A percentile compares a stretch with the other conserved stretches of the same genome.
Evolutionary conservation across 1,140 invertebrate species (phyloP).

Genomic region (Apocrypta bakeri): DNA sequence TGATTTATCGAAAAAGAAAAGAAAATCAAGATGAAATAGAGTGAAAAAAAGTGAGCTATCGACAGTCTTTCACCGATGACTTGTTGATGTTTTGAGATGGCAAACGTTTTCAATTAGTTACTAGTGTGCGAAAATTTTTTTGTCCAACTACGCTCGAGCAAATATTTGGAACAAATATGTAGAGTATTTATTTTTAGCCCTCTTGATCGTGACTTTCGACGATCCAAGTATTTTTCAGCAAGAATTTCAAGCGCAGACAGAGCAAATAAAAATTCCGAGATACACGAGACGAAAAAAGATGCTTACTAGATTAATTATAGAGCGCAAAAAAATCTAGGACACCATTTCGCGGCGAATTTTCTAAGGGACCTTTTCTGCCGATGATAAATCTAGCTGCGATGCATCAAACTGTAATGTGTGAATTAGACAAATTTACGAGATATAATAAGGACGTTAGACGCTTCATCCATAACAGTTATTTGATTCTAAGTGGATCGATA

Average conservation of each 20-base stretch:
- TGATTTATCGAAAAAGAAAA: too few relatives aligned
- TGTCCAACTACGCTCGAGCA: constrained; percentile 4
- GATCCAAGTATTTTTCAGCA: constrained; percentile 41
- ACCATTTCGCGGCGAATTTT: background rate
- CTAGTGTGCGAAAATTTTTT: too few relatives aligned
- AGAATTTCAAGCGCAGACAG: constrained; percentile 6
- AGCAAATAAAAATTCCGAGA: constrained; percentile 8
- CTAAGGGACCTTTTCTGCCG: background rate
- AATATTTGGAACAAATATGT: constrained; percentile 48
- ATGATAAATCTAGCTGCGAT: background rate
- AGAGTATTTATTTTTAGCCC: constrained; percentile 41
- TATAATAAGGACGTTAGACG: background rate
- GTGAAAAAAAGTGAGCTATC: too few relatives aligned
- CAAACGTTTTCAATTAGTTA: background rate
- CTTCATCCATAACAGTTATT: background rate
- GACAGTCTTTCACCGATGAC: too few relatives aligned
- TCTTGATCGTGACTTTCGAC: constrained; percentile 41
- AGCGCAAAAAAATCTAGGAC: background rate
- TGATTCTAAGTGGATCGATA: background rate
- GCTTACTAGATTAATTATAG: constrained; percentile 15
- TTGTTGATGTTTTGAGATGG: background rate
- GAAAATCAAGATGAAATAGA: too few relatives aligned
- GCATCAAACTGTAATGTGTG: background rate
- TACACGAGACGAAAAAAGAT: background rate
- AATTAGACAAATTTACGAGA: background rate